These are phyloP conservation scores for Aphidoletes aphidimyza DNA, from an alignment of 2,888 invertebrate genomes.

Conservation along the genomic window DNA sequence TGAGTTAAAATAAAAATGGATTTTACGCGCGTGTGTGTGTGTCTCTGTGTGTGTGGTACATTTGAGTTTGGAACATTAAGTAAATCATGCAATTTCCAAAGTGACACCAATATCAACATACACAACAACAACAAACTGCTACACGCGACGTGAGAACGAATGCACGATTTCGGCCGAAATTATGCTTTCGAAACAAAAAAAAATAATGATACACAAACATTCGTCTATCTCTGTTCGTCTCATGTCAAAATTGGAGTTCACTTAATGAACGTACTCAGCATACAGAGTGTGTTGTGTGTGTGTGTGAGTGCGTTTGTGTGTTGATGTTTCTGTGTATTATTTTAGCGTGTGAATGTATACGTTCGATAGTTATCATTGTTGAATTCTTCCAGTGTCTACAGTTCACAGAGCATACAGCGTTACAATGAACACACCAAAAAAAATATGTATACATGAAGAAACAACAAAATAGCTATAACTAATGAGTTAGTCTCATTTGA, in stretches of 20 bases:
- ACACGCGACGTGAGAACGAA: neutral
- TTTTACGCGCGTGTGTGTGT: neutral
- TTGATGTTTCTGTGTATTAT: too few species aligned
- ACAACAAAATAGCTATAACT: constrained; percentile 26
- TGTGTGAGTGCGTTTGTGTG: neutral
- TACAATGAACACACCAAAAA: too few species aligned
- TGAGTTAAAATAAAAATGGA: neutral
- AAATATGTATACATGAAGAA: too few species aligned
- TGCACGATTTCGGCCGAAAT: neutral
- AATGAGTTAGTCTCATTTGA: constrained; percentile 52
- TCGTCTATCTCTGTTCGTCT: neutral
- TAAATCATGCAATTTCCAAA: constrained; percentile 36
- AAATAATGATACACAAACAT: neutral
- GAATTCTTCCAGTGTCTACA: neutral
- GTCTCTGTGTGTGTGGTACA: too few species aligned
- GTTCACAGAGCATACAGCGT: neutral
- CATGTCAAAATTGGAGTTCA: neutral
- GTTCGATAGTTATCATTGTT: neutral
- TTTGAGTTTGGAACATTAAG: neutral
- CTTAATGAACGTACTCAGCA: too few species aligned
- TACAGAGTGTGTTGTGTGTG: neutral
- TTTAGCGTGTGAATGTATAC: too few species aligned
- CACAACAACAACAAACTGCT: neutral
- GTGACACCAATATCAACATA: constrained; percentile 34
- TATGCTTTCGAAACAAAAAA: constrained; percentile 41